Percentiles rank a stretch among this genome's conserved stretches.
phyloP scores from a whole-genome alignment of 2,113 vertebrate species.

The Sula dactylatra region DNA sequence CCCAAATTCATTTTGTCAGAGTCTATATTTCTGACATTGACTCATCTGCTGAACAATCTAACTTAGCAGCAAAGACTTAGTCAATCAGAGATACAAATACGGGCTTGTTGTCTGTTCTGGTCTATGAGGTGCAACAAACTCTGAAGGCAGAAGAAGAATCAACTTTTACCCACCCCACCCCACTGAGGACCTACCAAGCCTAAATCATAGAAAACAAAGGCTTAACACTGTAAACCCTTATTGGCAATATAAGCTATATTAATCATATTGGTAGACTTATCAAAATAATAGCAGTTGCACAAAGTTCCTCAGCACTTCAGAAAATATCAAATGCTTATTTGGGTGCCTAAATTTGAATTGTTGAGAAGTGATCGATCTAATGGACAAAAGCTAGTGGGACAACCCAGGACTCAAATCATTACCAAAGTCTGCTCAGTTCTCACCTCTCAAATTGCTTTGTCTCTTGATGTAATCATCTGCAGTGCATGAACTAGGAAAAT shows the following conservation, averaged over 20 bases:
- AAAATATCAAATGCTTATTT: background rate
- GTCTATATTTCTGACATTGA: background rate
- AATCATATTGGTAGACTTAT: background rate
- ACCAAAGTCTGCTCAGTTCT: background rate
- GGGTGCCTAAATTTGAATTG: background rate
- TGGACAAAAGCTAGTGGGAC: background rate
- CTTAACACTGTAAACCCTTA: background rate
- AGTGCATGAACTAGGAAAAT: background rate
- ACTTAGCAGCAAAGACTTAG: background rate
- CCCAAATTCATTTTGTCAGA: background rate
- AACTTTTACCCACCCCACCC: background rate
- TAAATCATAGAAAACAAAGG: background rate
- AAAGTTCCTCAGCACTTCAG: background rate
- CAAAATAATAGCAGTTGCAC: background rate
- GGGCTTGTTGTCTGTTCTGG: background rate
- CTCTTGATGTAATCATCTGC: background rate
- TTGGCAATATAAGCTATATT: background rate
- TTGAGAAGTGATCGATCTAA: background rate
- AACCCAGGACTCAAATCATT: background rate
- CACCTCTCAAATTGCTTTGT: background rate
- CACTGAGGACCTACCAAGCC: background rate
- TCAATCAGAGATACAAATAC: background rate
- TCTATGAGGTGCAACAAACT: background rate
- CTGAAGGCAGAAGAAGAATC: background rate
- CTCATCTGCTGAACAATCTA: background rate